A percentile compares a stretch with the other conserved stretches of the same genome.
Evolutionary conservation across 2,888 invertebrate species (phyloP).

Genomic region (Elegia similella): DNA sequence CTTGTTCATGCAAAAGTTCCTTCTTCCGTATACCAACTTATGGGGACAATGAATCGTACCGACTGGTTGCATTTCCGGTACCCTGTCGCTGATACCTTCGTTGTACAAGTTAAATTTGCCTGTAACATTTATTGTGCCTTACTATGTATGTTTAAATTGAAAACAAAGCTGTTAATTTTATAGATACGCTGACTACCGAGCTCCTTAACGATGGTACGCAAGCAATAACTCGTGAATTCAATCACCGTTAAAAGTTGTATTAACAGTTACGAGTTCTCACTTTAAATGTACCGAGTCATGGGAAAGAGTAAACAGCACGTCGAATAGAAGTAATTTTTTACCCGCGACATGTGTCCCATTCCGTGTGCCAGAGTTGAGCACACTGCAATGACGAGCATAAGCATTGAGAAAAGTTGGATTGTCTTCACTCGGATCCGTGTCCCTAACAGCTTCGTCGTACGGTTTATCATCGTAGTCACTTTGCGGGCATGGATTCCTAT

Average conservation of each 20-base stretch:
- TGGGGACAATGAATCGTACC: not conserved
- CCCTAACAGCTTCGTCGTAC: slow-evolving; percentile 31
- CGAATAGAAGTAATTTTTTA: not conserved
- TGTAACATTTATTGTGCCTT: slow-evolving; percentile 13
- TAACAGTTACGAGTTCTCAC: too few relatives aligned
- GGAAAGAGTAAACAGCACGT: not conserved
- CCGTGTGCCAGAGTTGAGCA: slow-evolving; percentile 24
- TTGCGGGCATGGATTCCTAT: slow-evolving; percentile 26
- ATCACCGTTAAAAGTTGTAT: too few relatives aligned
- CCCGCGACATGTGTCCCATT: not conserved
- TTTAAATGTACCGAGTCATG: not conserved
- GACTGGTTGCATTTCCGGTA: slow-evolving; percentile 26
- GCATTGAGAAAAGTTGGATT: slow-evolving; percentile 21
- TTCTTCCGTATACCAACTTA: not conserved
- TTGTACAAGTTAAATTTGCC: slow-evolving; percentile 49
- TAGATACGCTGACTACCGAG: too few relatives aligned
- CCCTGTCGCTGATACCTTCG: slow-evolving; percentile 55
- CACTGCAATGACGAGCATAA: slow-evolving; percentile 11
- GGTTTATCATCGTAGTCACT: slow-evolving; percentile 10
- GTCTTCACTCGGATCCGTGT: slow-evolving; percentile 27
- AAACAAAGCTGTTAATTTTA: too few relatives aligned
- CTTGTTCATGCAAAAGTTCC: not conserved
- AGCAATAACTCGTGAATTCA: too few relatives aligned
- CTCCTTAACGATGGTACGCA: too few relatives aligned
- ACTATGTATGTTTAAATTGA: too few relatives aligned